Conservation (phyloP, 2,888 invertebrate species). For the Meandrusa payeni region DNA sequence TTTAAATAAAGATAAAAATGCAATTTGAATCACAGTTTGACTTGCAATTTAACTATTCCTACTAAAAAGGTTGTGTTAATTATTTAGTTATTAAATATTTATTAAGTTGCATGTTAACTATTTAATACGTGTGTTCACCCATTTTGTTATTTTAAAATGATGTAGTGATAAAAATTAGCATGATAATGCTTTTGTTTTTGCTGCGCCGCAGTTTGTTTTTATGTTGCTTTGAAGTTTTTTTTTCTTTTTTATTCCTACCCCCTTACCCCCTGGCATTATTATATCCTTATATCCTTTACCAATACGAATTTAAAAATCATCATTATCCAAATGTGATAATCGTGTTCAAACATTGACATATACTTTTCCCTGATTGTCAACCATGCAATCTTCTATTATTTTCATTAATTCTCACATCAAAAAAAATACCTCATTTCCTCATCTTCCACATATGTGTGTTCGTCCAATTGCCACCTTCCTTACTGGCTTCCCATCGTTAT, state of each 20-base stretch:
- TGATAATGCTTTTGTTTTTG: slow-evolving; percentile 62
- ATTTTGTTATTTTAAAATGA: slow-evolving; percentile 30
- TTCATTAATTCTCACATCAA: too few relatives aligned
- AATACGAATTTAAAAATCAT: too few relatives aligned
- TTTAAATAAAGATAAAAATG: neutral
- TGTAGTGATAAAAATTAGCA: slow-evolving; percentile 28
- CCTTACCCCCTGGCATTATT: slow-evolving; percentile 29
- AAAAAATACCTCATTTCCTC: too few relatives aligned
- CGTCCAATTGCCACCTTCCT: neutral
- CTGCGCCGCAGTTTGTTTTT: slow-evolving; percentile 66
- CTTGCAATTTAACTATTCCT: slow-evolving; percentile 5
- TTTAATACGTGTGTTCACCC: slow-evolving; percentile 56
- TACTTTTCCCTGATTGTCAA: too few relatives aligned
- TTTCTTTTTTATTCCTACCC: slow-evolving; percentile 50
- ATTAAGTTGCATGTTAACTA: slow-evolving; percentile 25
- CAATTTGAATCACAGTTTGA: slow-evolving; percentile 17
- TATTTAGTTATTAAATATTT: slow-evolving; percentile 13
- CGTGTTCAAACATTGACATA: too few relatives aligned
- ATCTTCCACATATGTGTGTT: neutral
- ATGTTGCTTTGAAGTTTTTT: slow-evolving; percentile 74
- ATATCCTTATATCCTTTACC: too few relatives aligned
- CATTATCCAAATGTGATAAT: too few relatives aligned
- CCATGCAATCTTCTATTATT: too few relatives aligned
- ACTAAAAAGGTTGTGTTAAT: slow-evolving; percentile 19
- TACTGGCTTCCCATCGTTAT: slow-evolving; percentile 3